Conservation (phyloP, 2,888 invertebrate species). For the Eristalis pertinax region DNA sequence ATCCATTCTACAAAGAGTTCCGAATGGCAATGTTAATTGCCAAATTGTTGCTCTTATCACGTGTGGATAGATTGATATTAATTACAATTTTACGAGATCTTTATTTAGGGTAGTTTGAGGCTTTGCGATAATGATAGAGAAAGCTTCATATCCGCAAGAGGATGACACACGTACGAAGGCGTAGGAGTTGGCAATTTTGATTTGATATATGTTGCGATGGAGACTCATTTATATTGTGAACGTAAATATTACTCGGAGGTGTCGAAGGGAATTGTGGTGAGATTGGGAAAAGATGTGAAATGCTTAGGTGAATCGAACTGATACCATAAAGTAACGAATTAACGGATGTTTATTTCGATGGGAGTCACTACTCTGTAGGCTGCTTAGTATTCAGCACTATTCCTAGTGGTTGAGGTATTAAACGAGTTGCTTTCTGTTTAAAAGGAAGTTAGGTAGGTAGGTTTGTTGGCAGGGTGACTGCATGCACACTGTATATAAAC, state of each 20-base stretch:
- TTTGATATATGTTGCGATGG: background rate
- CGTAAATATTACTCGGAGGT: background rate
- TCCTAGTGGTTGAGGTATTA: too few species aligned
- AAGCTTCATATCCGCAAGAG: slow-evolving; percentile 27
- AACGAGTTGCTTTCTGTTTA: too few species aligned
- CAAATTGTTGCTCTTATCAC: slow-evolving; percentile 61
- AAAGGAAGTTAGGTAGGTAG: too few species aligned
- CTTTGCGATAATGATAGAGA: background rate
- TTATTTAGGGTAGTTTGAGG: background rate
- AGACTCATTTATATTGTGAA: background rate
- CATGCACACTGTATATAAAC: too few species aligned
- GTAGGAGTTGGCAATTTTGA: background rate
- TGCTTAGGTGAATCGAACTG: too few species aligned
- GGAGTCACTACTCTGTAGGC: too few species aligned
- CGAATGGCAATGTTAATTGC: slow-evolving; percentile 68
- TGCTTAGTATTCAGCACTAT: too few species aligned
- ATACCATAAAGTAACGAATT: too few species aligned
- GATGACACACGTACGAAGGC: background rate
- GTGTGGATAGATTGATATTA: slow-evolving; percentile 64
- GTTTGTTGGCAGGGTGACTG: too few species aligned
- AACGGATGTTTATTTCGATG: too few species aligned
- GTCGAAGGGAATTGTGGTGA: background rate
- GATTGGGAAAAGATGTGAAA: too few species aligned
- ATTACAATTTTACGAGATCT: slow-evolving; percentile 58
- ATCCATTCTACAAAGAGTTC: slow-evolving; percentile 52